Conservation (phyloP, 2,797 vertebrate species). For the Balearica regulorum region DNA sequence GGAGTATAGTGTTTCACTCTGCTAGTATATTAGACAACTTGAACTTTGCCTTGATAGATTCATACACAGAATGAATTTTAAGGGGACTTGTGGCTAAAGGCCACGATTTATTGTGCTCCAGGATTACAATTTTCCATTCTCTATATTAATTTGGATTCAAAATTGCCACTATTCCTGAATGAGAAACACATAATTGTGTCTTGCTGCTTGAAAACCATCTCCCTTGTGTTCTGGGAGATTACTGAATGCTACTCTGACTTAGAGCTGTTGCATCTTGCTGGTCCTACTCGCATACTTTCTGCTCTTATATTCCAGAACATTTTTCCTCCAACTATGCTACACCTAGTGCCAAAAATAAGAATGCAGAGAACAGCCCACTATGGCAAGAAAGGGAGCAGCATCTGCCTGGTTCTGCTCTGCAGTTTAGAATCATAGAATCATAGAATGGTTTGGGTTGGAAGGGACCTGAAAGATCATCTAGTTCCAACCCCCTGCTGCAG, state of each 20-base stretch:
- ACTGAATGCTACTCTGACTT: not conserved
- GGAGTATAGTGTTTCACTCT: not conserved
- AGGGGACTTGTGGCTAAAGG: not conserved
- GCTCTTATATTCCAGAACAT: not conserved
- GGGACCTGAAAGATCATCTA: no score
- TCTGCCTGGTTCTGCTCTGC: not conserved
- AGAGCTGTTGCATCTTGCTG: not conserved
- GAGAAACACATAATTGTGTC: not conserved
- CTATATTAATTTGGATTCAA: not conserved
- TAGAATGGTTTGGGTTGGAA: no score
- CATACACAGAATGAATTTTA: not conserved
- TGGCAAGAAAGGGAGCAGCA: not conserved
- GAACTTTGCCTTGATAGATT: not conserved
- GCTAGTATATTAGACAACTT: not conserved
- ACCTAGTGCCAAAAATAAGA: not conserved
- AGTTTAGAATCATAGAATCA: not conserved
- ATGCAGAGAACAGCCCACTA: not conserved
- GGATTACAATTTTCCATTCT: not conserved
- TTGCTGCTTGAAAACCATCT: not conserved
- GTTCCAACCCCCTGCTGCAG: no score
- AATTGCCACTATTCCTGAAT: not conserved
- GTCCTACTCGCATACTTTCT: not conserved
- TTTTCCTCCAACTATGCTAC: not conserved
- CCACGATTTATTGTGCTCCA: not conserved
- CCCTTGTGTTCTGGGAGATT: not conserved